Base-by-base conservation (phyloP, 30 jellyfish, hydroid and myxozoan species). In the Calvadosia cruxmelitensis region DNA sequence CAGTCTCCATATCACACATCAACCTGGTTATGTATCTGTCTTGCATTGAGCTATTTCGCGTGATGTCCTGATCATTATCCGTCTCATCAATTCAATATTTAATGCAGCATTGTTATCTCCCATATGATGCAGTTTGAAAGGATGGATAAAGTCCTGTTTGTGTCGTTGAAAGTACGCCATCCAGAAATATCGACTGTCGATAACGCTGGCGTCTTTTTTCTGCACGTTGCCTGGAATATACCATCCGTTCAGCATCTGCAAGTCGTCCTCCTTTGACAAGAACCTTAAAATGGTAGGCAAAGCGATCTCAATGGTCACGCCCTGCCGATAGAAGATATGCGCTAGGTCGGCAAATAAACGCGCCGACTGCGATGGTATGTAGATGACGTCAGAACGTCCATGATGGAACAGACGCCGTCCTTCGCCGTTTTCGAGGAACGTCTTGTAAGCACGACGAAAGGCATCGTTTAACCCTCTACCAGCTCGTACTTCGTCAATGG, bases 151-250 rank as follows among this genome's bases (percentile, higher is more conserved):
- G 93, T 88, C 79, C 10, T 72, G 30, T 66, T 82, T 31, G 12
- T 83, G 78, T 51, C 71, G 74, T 53, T 63, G 66, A 49, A 87
- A 77, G 33, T 87, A 87, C 49, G 80, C 71, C 2, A 84, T 77
- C 97, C 97, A 87, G 64, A 87, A 87, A 69, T 79, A 76, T 74
- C 97, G 69, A 61, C 97, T 87, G 67, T 87, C 97, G 3, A 82
- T 77, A 16, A 87, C 97, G 10, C 94, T 93, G 1, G 92, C 80
- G 62, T 87, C 97, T 30, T 77, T 77, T 68, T 87, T 87, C 49
- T 93, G 61, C 25, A 87, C 97, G 69, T 87, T 93, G 1, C 97
- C 97, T 12, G 97, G 97, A 52, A 87, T 49, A 53, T 87, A 87
- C 63, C 66, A 32, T 2, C 97, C 97, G 51, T 87, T 75, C 32